Evolutionary conservation across 37 sponge, comb jelly and placozoan genomes (phyloP), one percentile per base, ranked within the genome.

Genomic region (Axinella damicornis): DNA sequence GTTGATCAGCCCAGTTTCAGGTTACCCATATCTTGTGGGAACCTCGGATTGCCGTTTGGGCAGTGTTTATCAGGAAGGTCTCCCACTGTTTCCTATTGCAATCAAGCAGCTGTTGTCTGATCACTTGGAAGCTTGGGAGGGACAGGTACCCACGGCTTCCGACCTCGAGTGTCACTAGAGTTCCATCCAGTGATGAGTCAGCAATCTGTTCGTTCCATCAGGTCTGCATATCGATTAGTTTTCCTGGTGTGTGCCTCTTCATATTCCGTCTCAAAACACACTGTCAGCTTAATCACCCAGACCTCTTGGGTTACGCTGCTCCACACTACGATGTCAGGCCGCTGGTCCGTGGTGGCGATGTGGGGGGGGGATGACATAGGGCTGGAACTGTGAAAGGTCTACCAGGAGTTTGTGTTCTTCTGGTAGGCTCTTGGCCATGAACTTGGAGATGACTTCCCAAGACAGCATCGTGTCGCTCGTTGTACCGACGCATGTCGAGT

Each of bases 391-490:
- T 52, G 80, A 68, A 30, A 79, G 68, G 31, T 79, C 80, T 66
- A 52, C 80, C 0, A 54, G 39, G 53, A 79, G 54, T 65, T 65
- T 25, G 38, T 22, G 5, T 0, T 1, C 60, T 2, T 24, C 32
- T 33, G 62, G 77, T 0, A 77, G 37, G 9, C 59, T 62, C 2
- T 35, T 0, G 1, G 15, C 11, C 2, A 25, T 6, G 37, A 40
- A 57, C 35, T 1, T 19, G 37, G 22, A 11, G 57, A 81, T 81
- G 14, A 53, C 33, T 0, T 34, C 24, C n/a, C 5, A 25, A 73
- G 41, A 83, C 64, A 36, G 30, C 40, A 28, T 83, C 83, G 38
- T 83, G 73, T 17, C 83, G 1, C 52, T 61, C 54, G 61, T 83
- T 83, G 73, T 62, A 83, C 5, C 83, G 63, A 14, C 83, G 57